phyloP scores from a whole-genome alignment of 2,888 invertebrate genomes.

The Callimorpha dominula region DNA sequence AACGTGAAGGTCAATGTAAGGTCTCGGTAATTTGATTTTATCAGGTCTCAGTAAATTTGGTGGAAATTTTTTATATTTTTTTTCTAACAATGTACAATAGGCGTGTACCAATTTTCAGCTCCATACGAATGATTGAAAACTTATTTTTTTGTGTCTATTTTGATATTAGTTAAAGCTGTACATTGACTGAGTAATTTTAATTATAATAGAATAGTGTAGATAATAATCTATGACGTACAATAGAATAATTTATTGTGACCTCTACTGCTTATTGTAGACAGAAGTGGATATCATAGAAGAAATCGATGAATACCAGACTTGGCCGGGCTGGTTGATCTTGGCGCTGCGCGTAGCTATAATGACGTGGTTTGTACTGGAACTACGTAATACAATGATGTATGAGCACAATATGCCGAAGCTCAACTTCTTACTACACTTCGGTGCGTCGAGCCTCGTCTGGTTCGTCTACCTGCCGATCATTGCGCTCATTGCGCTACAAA shows the following conservation, averaged over 20 bases:
- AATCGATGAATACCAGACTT: constrained; percentile 98
- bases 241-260: not conserved
- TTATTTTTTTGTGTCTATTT: too few relatives aligned
- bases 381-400: constrained; percentile 86
- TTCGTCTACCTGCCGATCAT: constrained; percentile 98
- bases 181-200: too few relatives aligned
- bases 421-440: constrained; percentile 98
- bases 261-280: constrained; percentile 87
- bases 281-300: constrained; percentile 98
- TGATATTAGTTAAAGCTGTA: too few relatives aligned
- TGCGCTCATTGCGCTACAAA: constrained; percentile 96
- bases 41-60: not conserved
- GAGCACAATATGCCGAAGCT: constrained; percentile 89
- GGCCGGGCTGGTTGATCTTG: constrained; percentile 98
- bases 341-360: constrained; percentile 94
- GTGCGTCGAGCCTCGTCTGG: constrained; percentile 99
- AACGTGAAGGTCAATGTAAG: too few relatives aligned
- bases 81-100: too few relatives aligned
- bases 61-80: not conserved
- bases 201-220: too few relatives aligned
- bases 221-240: not conserved
- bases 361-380: constrained; percentile 94
- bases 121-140: too few relatives aligned
- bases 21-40: constrained; percentile 2
- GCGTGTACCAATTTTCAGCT: too few relatives aligned